A percentile compares a stretch with the other conserved stretches of the same genome.
These are phyloP conservation scores for Sus scrofa DNA, from an alignment of 2,113 vertebrate species.

Conservation along the genomic window DNA sequence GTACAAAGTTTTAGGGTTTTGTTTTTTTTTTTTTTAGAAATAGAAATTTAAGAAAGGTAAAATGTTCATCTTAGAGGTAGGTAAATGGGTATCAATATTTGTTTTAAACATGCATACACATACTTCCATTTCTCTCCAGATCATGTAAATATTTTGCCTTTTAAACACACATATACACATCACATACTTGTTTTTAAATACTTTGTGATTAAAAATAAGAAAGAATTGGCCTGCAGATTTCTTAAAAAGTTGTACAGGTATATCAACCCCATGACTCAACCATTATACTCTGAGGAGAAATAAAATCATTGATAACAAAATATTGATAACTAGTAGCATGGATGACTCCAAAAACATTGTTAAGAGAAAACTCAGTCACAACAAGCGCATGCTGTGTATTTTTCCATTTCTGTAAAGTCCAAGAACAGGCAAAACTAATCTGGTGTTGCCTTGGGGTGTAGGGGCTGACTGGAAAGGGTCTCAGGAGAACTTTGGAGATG, in stretches of 20 bases:
- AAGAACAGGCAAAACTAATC: background rate
- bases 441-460: background rate
- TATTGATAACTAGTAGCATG: background rate
- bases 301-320: constrained; percentile 14
- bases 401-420: background rate
- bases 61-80: background rate
- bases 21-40: background rate
- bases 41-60: constrained; percentile 26
- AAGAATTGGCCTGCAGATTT: background rate
- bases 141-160: background rate
- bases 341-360: background rate
- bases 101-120: background rate
- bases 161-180: background rate
- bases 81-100: constrained; percentile 18
- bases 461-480: background rate
- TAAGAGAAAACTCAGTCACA: background rate
- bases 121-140: background rate
- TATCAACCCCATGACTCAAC: background rate
- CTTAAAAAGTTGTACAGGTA: background rate
- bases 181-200: constrained; percentile 15
- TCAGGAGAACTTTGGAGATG: background rate
- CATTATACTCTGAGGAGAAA: background rate
- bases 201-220: constrained; percentile 24
- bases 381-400: background rate
- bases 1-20: background rate